A percentile compares a stretch with the other conserved stretches of the same genome.
Evolutionary conservation across 2,113 vertebrate species (phyloP).

Genomic region (Tupaia chinensis): DNA sequence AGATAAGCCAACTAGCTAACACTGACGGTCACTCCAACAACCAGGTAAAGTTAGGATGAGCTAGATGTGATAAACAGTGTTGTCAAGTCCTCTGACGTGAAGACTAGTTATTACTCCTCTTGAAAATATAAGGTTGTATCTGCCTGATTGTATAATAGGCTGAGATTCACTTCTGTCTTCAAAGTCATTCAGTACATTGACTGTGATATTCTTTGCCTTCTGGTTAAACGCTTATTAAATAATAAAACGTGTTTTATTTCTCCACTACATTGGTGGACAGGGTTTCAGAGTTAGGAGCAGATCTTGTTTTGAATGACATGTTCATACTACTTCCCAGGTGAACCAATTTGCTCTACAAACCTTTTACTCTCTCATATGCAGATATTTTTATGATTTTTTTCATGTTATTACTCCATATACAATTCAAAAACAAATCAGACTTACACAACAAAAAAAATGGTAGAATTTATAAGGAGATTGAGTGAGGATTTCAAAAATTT

Average conservation of each 20-base stretch:
- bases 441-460: neutral
- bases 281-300: neutral
- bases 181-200: no score
- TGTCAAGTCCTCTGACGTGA: no score
- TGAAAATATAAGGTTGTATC: fast-evolving
- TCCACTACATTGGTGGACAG: neutral
- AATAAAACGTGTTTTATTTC: neutral
- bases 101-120: neutral
- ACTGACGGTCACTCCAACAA: no score
- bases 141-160: neutral
- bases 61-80: neutral
- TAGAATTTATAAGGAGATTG: neutral
- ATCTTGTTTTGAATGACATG: neutral
- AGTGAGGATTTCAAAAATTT: no score
- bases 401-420: neutral
- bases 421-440: neutral
- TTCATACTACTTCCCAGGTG: neutral
- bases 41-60: fast-evolving
- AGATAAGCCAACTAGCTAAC: neutral
- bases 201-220: neutral
- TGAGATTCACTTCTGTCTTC: neutral
- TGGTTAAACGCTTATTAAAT: neutral
- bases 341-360: neutral
- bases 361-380: neutral
- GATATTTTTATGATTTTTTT: neutral